phyloP scores from a whole-genome alignment of 2,888 invertebrate species.

The Agriopis leucophaearia region DNA sequence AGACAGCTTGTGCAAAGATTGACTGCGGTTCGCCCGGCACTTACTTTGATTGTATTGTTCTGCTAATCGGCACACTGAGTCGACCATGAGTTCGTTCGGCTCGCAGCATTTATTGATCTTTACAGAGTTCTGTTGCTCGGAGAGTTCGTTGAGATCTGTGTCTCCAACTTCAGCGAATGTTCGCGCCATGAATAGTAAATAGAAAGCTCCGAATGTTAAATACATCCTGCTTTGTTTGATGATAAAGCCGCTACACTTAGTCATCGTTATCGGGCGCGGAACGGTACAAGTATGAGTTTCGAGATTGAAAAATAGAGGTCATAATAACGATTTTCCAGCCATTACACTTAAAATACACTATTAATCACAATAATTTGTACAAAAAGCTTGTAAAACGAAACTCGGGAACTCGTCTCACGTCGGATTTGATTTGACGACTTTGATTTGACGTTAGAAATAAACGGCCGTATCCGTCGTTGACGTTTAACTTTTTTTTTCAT shows the following conservation, averaged over 20 bases:
- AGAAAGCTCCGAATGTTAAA: slow-evolving; percentile 70
- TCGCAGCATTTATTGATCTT: slow-evolving; percentile 94
- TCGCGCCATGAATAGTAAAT: slow-evolving; percentile 58
- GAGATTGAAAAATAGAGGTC: neutral
- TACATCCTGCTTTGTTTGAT: slow-evolving; percentile 51
- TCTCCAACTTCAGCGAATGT: slow-evolving; percentile 63
- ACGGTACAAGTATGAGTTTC: slow-evolving; percentile 6
- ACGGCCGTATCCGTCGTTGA: no score
- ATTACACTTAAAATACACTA: neutral
- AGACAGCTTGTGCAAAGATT: slow-evolving; percentile 14
- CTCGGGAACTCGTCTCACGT: neutral
- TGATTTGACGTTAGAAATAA: no score
- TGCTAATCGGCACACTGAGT: slow-evolving; percentile 88
- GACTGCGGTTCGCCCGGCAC: slow-evolving; percentile 49
- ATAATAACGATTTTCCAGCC: slow-evolving; percentile 4
- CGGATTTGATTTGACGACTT: no score
- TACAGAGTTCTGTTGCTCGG: slow-evolving; percentile 79
- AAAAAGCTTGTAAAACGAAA: neutral
- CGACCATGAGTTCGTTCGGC: slow-evolving; percentile 89
- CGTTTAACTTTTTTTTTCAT: no score
- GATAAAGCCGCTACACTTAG: slow-evolving; percentile 21
- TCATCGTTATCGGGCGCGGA: slow-evolving; percentile 6
- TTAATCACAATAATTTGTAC: neutral
- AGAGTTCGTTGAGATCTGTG: slow-evolving; percentile 79
- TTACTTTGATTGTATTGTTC: slow-evolving; percentile 87